These are phyloP conservation scores for Lomographa bimaculata DNA, from an alignment of 2,888 invertebrate species.

Conservation along the genomic window DNA sequence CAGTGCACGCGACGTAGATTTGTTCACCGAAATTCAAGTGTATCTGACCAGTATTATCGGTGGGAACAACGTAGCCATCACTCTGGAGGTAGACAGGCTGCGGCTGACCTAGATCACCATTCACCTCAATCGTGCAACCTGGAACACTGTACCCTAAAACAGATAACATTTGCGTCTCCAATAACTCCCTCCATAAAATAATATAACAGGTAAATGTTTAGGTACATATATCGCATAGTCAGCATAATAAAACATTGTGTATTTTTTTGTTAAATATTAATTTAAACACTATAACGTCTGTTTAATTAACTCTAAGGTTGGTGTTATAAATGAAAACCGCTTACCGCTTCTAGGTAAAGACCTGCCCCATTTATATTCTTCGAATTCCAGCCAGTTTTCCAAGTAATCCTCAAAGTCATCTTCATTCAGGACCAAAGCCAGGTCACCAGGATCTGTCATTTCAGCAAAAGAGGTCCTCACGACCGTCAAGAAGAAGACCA, in stretches of 20 bases:
- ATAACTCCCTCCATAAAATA: no score
- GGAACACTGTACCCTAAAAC: no score
- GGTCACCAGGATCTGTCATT: slow-evolving; percentile 60
- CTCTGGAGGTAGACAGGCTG: slow-evolving; percentile 84
- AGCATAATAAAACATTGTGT: no score
- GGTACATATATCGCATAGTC: no score
- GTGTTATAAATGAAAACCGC: no score
- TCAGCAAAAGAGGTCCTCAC: slow-evolving; percentile 43
- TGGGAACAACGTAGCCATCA: slow-evolving; percentile 53
- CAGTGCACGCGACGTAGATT: slow-evolving; percentile 61
- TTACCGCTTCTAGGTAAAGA: slow-evolving; percentile 52
- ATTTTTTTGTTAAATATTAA: no score
- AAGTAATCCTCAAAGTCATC: slow-evolving; percentile 76
- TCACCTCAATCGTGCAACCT: slow-evolving; percentile 73
- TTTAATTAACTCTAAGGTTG: no score
- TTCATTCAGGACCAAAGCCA: slow-evolving; percentile 63
- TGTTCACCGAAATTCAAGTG: slow-evolving; percentile 55
- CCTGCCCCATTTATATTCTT: slow-evolving; percentile 49
- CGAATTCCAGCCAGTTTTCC: slow-evolving; percentile 62
- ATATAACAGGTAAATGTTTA: no score
- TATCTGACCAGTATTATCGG: slow-evolving; percentile 59
- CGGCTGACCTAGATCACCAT: slow-evolving; percentile 79
- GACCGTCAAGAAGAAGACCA: slow-evolving; percentile 41
- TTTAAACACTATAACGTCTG: no score
- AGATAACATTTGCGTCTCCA: no score